Conservation (phyloP, 2,888 invertebrate species). For the Ptilodon capucinus region DNA sequence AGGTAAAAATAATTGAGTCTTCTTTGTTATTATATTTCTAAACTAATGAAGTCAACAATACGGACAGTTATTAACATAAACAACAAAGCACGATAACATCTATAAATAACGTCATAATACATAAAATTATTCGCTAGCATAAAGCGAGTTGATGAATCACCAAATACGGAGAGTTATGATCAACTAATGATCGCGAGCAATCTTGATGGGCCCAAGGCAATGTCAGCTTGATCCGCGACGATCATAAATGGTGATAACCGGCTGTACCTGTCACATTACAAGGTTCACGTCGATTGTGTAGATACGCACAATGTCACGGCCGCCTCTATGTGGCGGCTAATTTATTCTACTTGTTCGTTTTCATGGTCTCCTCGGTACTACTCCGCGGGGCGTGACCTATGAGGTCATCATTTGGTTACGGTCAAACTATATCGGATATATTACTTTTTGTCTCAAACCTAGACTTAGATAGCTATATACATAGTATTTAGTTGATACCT, state of each 20-base stretch:
- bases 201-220: conserved; percentile 27
- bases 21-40: neutral
- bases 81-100: conserved; percentile 8
- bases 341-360: conserved; percentile 16
- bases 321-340: conserved; percentile 12
- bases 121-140: neutral
- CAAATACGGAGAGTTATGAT: conserved; percentile 36
- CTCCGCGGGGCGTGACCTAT: neutral
- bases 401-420: neutral
- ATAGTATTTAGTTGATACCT: no score
- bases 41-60: neutral
- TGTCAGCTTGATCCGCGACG: conserved; percentile 25
- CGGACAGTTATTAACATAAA: conserved; percentile 5
- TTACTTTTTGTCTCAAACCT: neutral
- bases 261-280: conserved; percentile 33
- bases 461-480: neutral
- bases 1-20: no score
- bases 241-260: conserved; percentile 39
- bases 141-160: conserved; percentile 19
- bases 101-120: conserved; percentile 11
- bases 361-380: neutral
- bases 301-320: conserved; percentile 36
- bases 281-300: conserved; percentile 23
- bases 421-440: neutral
- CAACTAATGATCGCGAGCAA: conserved; percentile 23